Evolutionary conservation across 2,888 invertebrate species (phyloP).

Genomic region (Amblyteles armatorius): DNA sequence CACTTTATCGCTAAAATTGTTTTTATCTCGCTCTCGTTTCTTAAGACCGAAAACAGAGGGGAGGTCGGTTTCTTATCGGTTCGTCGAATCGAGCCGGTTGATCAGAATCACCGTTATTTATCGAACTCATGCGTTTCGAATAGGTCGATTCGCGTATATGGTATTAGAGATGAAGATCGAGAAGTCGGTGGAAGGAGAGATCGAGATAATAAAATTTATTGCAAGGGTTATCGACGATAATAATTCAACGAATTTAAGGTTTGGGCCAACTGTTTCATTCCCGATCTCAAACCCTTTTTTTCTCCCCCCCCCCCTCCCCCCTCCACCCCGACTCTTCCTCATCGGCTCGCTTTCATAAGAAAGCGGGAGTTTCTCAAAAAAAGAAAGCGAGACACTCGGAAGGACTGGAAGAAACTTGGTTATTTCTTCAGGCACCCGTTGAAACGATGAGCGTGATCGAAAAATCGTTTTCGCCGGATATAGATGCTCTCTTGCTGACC

Average conservation of each 20-base stretch:
- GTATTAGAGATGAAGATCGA: slow-evolving; percentile 45
- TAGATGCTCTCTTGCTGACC: background rate
- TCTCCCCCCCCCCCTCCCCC: background rate
- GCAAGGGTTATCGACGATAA: slow-evolving; percentile 27
- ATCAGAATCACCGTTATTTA: slow-evolving; percentile 54
- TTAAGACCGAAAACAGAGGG: background rate
- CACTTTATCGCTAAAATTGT: slow-evolving; percentile 45
- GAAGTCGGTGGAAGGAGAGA: slow-evolving; percentile 15
- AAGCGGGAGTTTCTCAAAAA: background rate
- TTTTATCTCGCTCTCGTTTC: slow-evolving; percentile 36
- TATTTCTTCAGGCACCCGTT: slow-evolving; percentile 7
- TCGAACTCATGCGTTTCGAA: slow-evolving; percentile 46
- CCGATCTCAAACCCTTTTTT: slow-evolving; percentile 13
- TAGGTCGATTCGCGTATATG: slow-evolving; percentile 2
- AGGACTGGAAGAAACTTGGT: background rate
- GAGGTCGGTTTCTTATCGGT: slow-evolving; percentile 42
- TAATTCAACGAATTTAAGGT: slow-evolving; percentile 29
- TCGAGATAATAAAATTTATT: slow-evolving; percentile 27
- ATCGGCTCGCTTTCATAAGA: background rate
- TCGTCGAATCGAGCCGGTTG: slow-evolving; percentile 48
- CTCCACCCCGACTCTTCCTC: background rate
- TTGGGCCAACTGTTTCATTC: slow-evolving; percentile 35
- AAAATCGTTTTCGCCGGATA: slow-evolving; percentile 21
- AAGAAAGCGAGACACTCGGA: background rate
- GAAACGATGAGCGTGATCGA: slow-evolving; percentile 23